Evolutionary conservation across 2,888 invertebrate species (phyloP).

Genomic region (Ommatoiulus sabulosus): DNA sequence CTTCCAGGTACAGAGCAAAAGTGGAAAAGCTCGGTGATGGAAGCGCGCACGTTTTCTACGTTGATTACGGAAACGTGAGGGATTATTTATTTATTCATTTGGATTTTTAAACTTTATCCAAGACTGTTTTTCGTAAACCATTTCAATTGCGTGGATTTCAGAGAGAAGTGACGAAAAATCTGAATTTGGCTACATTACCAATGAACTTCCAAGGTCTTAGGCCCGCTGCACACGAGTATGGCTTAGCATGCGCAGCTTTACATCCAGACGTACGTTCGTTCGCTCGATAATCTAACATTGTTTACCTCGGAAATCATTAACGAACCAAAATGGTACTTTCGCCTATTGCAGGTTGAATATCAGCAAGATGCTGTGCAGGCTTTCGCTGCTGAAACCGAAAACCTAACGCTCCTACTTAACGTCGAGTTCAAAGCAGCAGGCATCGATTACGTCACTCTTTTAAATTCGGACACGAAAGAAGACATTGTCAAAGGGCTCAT

Average conservation of each 20-base stretch:
- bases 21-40: constrained; percentile 77
- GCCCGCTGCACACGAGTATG: constrained; percentile 84
- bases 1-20: constrained; percentile 80
- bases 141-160: constrained; percentile 62
- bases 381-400: constrained; percentile 76
- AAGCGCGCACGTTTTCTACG: constrained; percentile 85
- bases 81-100: no score
- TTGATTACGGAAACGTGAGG: constrained; percentile 92
- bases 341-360: constrained; percentile 73
- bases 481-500: constrained; percentile 84
- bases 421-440: constrained; percentile 78
- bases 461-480: constrained; percentile 69
- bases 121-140: no score
- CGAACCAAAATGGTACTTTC: no score
- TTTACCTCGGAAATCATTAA: not conserved
- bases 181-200: constrained; percentile 86
- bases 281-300: not conserved
- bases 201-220: constrained; percentile 77
- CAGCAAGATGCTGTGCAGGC: constrained; percentile 79
- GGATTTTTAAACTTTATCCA: not conserved
- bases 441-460: constrained; percentile 63
- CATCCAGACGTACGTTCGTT: constrained; percentile 79
- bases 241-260: constrained; percentile 84
- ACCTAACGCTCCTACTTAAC: constrained; percentile 84
- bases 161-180: constrained; percentile 80